Evolutionary conservation across 2,113 vertebrate genomes (phyloP), one percentile per base, ranked within the genome.

Genomic region (Ochotona princeps): DNA sequence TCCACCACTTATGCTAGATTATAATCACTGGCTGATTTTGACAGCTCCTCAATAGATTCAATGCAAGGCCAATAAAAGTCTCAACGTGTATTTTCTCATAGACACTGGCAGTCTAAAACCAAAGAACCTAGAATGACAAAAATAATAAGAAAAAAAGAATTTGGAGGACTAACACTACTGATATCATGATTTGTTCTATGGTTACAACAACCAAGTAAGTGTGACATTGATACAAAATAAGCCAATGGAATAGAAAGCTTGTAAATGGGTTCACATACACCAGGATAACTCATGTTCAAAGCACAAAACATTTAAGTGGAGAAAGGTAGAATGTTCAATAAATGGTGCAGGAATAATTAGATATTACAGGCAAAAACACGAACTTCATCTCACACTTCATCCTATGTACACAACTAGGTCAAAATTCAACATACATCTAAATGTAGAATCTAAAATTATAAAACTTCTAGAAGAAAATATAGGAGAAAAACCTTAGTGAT

Each of bases 31-130:
- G 61, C 44, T 21, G 84, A 61, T 78, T 15, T 74, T 35, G 60
- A 80, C 6, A 78, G 67, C 17, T 75, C 74, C 65, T 81, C 38
- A 85, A 87, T 0, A 67, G 18, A 47, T 11, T 51, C 32, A 72
- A 78, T 78, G 18, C 15, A 87, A 90, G 30, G 72, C 21, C 28
- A 81, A 35, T 61, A 65, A 75, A 74, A 86, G 65, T 28, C 18
- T 28, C 69, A 57, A 15, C 3, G 32, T 20, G 18, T 2, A 10
- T 74, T 76, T 85, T 44, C 47, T 51, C 35, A 23, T 8, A 90
- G 21, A 90, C 94, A 13, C 6, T 47, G 35, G 94, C 5, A 73
- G 47, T 93, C 65, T 60, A 92, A 92, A 92, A 57, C 85, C 28
- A 83, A 92, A 86, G 18, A 70, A 65, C 6, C 51, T 20, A 73